Evolutionary conservation across 2,797 vertebrate species (phyloP).

Genomic region (Notamacropus eugenii): DNA sequence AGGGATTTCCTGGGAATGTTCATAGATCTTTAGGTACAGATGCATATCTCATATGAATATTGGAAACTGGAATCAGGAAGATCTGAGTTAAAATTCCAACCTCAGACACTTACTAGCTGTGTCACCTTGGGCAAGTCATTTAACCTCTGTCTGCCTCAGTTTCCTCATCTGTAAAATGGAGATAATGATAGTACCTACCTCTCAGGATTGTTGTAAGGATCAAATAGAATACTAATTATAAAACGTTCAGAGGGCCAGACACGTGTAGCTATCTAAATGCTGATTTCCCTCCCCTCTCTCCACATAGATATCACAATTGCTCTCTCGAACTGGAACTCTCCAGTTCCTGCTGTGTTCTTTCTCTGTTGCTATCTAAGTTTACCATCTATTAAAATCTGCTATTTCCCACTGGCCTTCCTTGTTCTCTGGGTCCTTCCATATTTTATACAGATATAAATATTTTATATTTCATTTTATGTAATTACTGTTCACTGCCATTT

Average conservation of each 20-base stretch:
- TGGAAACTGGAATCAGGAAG: not conserved
- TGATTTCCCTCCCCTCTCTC: not conserved
- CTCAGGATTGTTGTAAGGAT: not conserved
- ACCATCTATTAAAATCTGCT: slow-evolving; percentile 61
- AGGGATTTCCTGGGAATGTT: not conserved
- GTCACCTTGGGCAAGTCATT: not conserved
- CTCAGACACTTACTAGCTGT: not conserved
- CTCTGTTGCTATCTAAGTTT: slow-evolving; percentile 11
- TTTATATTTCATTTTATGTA: slow-evolving; percentile 74
- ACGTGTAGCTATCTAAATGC: not conserved
- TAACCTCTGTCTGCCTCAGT: not conserved
- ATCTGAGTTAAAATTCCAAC: not conserved
- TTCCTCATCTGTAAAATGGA: not conserved
- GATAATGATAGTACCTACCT: not conserved
- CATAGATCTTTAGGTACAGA: not conserved
- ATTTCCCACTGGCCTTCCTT: slow-evolving; percentile 60
- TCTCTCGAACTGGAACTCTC: slow-evolving; percentile 17
- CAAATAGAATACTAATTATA: not conserved
- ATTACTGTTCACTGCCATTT: slow-evolving; percentile 64
- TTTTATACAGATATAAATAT: slow-evolving; percentile 74
- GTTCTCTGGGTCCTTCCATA: slow-evolving; percentile 55
- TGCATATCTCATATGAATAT: not conserved
- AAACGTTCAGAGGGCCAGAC: not conserved
- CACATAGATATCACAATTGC: slow-evolving; percentile 50
- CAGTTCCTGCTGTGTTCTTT: slow-evolving; percentile 67